These are phyloP conservation scores for Nomada hirtipes DNA, from an alignment of 2,888 invertebrate genomes.

Conservation along the genomic window DNA sequence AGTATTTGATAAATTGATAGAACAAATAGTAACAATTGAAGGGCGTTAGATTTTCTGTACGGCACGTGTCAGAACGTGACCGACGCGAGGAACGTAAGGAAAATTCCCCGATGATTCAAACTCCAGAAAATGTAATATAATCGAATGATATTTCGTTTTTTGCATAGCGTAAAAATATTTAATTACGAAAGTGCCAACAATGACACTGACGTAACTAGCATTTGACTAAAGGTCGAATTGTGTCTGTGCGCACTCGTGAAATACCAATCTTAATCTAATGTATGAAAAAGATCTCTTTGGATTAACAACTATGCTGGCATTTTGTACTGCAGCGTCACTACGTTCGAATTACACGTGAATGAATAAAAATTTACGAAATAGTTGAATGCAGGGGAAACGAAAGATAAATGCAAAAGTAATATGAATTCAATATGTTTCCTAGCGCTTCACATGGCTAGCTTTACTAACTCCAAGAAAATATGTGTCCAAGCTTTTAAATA, in stretches of 20 bases:
- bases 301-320: not conserved
- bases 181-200: not conserved
- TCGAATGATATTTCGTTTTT: not conserved
- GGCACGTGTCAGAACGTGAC: conserved; percentile 7
- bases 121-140: no score
- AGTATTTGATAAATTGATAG: not conserved
- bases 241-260: not conserved
- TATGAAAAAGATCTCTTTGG: conserved; percentile 17
- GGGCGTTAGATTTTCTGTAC: not conserved
- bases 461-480: not conserved
- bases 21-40: not conserved
- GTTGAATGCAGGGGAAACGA: not conserved
- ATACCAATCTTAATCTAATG: conserved; percentile 14
- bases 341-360: not conserved
- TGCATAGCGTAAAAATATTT: not conserved
- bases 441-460: not conserved
- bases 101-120: not conserved
- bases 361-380: not conserved
- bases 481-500: not conserved
- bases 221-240: conserved; percentile 29
- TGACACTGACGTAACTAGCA: conserved; percentile 37
- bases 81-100: not conserved
- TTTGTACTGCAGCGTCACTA: conserved; percentile 9
- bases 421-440: not conserved
- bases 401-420: not conserved